Base-by-base conservation (phyloP, 2,888 invertebrate genomes). In the Gastracanthus pulcherrimus region DNA sequence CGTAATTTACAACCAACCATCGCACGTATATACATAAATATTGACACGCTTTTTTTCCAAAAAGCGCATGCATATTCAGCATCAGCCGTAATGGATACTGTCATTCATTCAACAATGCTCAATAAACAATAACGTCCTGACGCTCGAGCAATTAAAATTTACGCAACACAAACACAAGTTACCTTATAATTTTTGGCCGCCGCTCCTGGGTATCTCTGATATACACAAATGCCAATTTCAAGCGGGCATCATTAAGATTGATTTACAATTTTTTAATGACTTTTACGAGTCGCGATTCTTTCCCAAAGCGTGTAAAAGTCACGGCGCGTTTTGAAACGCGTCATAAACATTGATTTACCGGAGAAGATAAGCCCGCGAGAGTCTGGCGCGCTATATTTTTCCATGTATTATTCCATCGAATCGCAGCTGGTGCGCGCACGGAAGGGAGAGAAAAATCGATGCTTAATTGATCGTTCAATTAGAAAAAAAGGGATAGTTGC, bases 391-490 rank as follows among this genome's bases (percentile, higher is more conserved):
- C 11, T 26, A 19, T 23, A 13, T 16, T 9, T 41, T 41, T 41
- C 41, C 41, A 1, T n/a, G 6, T 23, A 48, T 62, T 72, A 26
- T 36, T 70, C 31, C 26, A 16, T 38, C 66, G 31, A 71, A 71
- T 76, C 7, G 55, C 26, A 1, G 38, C 5, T 23, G n/a, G 11
- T 16, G 16, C 19, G 7, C 55, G 55, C n/a, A n/a, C n/a, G 13
- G 5, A 2, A 3, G 13, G 16, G 5, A 2, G 26, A 62, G n/a
- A 67, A 72, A 81, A 71, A 74, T 55, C 69, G 11, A 36, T 76
- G 66, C 70, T 80, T 82, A 82, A 84, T 84, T 83, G 82, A 83
- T 81, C 75, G 75, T 79, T 80, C 55, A 79, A 80, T 77, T 80
- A 81, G 67, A 38, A 69, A 67, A 69, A 58, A 67, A 72, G 51